Base-by-base conservation (phyloP, 2,888 invertebrate genomes). In the Leptinotarsa juncta region DNA sequence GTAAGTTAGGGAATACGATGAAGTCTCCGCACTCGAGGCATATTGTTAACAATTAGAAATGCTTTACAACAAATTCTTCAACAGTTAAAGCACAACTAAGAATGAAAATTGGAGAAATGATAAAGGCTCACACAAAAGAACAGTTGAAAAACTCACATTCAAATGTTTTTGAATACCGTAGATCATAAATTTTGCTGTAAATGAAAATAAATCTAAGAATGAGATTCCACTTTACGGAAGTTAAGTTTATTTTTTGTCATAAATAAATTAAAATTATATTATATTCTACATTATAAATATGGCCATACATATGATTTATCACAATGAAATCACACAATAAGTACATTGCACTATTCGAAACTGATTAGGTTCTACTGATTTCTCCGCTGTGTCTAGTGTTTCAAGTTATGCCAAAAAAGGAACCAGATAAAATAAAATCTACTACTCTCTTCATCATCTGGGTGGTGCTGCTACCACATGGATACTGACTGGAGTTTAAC, bases 271-370 rank as follows among this genome's bases (percentile, higher is more conserved):
- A 70, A 71, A 74, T 42, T 72, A 73, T 77, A 65, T 74, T 76
- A 71, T 68, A 71, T 78, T 55, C 79, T 78, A 77, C 70, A 70
- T 73, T 79, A 81, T 81, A 81, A 81, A 81, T 81, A 81, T 81
- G 80, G 80, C 80, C 77, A 77, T 77, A 78, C 75, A 73, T 79
- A 80, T 79, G 81, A 82, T 83, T 84, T 86, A 86, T 86, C 86
- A 86, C 86, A 86, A 85, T 74, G 83, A 80, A 81, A 86, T 86
- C 86, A 86, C 85, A 84, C 83, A 81, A 80, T 78, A 79, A 76
- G 74, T 79, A 79, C 81, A 84, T 85, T 84, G 84, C 84, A 84
- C 84, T 82, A 81, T 53, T 65, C 65, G 65, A 62, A n/a, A 15
- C 23, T 71, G 18, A n/a, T 20, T 53, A 53, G 5, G 42, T 66